Base-by-base conservation (phyloP, 2,888 invertebrate genomes). In the Dasysyrphus tricinctus region DNA sequence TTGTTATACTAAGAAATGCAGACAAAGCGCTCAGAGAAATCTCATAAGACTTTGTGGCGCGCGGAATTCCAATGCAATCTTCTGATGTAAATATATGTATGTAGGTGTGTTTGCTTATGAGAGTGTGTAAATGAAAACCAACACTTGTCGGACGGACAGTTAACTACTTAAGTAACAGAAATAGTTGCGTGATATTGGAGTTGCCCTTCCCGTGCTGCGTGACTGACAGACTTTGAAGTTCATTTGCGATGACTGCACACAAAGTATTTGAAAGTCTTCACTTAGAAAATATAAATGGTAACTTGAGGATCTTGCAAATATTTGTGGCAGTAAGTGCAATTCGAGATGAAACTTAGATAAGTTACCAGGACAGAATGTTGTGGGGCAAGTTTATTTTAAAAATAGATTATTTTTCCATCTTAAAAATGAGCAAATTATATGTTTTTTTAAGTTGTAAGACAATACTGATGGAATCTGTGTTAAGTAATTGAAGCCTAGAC, bases 261-360 rank as follows among this genome's bases (percentile, higher is more conserved):
- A 34, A 32, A 37, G 57, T 73, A 77, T 84, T 84, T 80, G 75
- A 80, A 80, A 80, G 84, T 77, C 76, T 76, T 80, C 76, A 34
- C 61, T 56, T 61, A 67, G 65, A 77, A 69, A 73, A 77, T 16
- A 57, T 57, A n/a, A n/a, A 37, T n/a, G 67, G 84, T 85, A 85
- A 85, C 80, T 51, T 80, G 80, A 85, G 76, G 80, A 85, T 69
- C 73, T 77, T 32, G 61, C 80, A 80, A 84, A 84, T 84, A 84
- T 84, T 84, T 80, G 72, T 72, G 63, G 72, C 72, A 51, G 19
- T 59, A 57, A 56, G 16, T 51, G 56, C 32, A 65, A 32, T 72
- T n/a, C 14, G 42, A 65, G 57, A 34, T 29, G n/a, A 51, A 24
- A 24, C 24, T 2, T 6, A 29, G 19, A 51, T 49, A 19, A 9